Percentiles rank a stretch among this genome's conserved stretches.
These are phyloP conservation scores for Apis laboriosa DNA, from an alignment of 1,140 invertebrate species.

Conservation along the genomic window DNA sequence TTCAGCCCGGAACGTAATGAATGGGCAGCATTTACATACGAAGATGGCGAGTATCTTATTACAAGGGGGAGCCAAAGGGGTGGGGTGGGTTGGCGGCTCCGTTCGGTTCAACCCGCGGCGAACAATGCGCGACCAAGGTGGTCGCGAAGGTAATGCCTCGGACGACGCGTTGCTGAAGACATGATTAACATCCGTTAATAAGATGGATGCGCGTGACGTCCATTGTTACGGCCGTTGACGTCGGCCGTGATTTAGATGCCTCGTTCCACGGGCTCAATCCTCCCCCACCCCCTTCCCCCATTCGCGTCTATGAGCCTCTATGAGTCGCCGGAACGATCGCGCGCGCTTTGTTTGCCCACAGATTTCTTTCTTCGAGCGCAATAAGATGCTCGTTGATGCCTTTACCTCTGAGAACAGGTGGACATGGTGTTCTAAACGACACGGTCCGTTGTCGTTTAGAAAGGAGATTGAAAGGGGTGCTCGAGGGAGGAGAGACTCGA, in stretches of 20 bases:
- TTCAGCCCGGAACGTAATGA: constrained; percentile 79
- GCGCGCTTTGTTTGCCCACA: constrained; percentile 37
- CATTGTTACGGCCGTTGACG: constrained; percentile 77
- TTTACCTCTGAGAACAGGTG: constrained; percentile 17
- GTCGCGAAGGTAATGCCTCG: constrained; percentile 77
- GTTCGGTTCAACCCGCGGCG: constrained; percentile 56
- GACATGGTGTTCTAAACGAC: too few relatives aligned
- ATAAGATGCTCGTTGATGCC: constrained; percentile 18
- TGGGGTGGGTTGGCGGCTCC: constrained; percentile 66
- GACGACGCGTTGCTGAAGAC: constrained; percentile 80
- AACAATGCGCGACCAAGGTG: constrained; percentile 77
- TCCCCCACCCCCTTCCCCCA: background rate
- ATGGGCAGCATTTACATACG: constrained; percentile 81
- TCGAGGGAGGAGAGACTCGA: background rate
- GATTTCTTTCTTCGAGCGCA: constrained; percentile 26
- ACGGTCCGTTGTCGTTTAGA: background rate
- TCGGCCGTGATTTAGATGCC: constrained; percentile 71
- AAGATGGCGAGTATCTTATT: constrained; percentile 82
- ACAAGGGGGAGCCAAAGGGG: constrained; percentile 72
- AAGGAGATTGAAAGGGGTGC: background rate
- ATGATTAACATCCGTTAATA: constrained; percentile 82
- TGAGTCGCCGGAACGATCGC: constrained; percentile 9
- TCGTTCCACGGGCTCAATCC: constrained; percentile 26
- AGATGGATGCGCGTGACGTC: constrained; percentile 78
- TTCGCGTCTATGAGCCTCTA: constrained; percentile 48